Evolutionary conservation across 2,888 invertebrate species (phyloP).

Genomic region (Eristalinus sepulchralis): DNA sequence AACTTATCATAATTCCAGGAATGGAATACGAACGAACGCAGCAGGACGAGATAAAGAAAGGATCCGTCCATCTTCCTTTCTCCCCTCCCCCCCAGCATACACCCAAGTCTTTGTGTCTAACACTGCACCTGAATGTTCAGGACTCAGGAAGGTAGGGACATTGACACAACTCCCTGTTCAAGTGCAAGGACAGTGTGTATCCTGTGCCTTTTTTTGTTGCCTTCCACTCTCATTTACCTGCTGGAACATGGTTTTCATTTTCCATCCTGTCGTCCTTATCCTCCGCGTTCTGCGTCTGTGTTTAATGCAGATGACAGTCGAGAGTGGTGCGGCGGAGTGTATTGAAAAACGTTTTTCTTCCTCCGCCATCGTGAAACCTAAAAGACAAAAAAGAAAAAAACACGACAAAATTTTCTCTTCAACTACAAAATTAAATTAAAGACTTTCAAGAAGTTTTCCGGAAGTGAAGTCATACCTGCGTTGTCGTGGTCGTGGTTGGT

Average conservation of each 20-base stretch:
- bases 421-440: constrained; percentile 65
- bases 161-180: constrained; percentile 57
- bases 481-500: not conserved
- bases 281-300: not conserved
- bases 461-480: constrained; percentile 32
- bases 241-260: constrained; percentile 35
- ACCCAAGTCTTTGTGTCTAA: not conserved
- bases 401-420: constrained; percentile 64
- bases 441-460: constrained; percentile 54
- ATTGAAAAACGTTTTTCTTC: constrained; percentile 19
- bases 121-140: not conserved
- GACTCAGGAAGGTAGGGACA: not conserved
- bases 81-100: not conserved
- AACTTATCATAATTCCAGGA: constrained; percentile 39
- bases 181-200: constrained; percentile 62
- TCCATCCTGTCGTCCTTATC: constrained; percentile 3
- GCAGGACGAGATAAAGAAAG: not conserved
- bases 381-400: not conserved
- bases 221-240: constrained; percentile 66
- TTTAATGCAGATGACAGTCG: constrained; percentile 31
- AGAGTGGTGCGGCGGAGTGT: not conserved
- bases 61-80: not conserved
- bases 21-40: not conserved
- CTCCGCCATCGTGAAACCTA: not conserved
- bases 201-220: constrained; percentile 40